Evolutionary conservation across 2,888 invertebrate species (phyloP).

Genomic region (Disparrhopalites patrizii): DNA sequence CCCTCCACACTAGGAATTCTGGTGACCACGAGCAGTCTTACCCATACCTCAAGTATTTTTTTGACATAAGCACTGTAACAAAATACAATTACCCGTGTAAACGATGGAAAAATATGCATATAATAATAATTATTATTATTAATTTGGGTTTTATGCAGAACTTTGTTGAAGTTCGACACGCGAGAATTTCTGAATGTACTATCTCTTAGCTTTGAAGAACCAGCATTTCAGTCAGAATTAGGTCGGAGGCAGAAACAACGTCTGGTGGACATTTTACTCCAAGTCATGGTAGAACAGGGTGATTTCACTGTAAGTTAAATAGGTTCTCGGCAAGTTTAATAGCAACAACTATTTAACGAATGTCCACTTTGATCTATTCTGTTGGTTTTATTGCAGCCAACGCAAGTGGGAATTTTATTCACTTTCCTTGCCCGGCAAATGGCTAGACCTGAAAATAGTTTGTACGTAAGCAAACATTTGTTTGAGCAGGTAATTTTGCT

Average conservation of each 20-base stretch:
- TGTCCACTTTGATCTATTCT: background rate
- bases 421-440: constrained; percentile 65
- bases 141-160: too few relatives aligned
- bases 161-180: constrained; percentile 74
- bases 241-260: constrained; percentile 68
- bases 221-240: constrained; percentile 69
- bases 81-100: background rate
- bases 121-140: too few relatives aligned
- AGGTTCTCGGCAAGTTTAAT: too few relatives aligned
- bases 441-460: constrained; percentile 54
- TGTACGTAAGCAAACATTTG: constrained; percentile 56
- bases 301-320: constrained; percentile 62
- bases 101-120: background rate
- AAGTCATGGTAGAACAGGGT: constrained; percentile 63
- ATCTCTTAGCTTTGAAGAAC: constrained; percentile 76
- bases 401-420: constrained; percentile 62
- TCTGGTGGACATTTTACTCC: constrained; percentile 71
- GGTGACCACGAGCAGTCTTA: constrained; percentile 63
- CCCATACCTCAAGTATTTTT: constrained; percentile 59
- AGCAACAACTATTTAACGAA: background rate
- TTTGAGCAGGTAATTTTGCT: constrained; percentile 59
- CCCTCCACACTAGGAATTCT: constrained; percentile 62
- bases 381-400: constrained; percentile 52
- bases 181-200: constrained; percentile 81
- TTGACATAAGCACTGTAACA: background rate